Conservation (phyloP, 2,888 invertebrate species). For the Adelognathus sp. region DNA sequence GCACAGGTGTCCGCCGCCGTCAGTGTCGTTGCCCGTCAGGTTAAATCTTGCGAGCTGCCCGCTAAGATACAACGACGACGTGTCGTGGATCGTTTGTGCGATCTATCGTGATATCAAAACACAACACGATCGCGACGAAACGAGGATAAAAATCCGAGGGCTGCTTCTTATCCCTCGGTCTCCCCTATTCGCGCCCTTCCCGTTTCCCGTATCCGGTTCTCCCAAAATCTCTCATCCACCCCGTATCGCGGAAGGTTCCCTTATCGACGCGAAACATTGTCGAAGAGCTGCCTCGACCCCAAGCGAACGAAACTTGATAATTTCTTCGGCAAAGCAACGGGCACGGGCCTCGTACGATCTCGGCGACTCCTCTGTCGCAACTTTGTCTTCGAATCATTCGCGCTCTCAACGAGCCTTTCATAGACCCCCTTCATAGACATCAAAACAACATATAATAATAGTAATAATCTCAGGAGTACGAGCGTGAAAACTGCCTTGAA, state of each 20-base stretch:
- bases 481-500: neutral
- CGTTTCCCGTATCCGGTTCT: neutral
- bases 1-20: conserved; percentile 60
- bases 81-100: neutral
- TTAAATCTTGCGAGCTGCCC: conserved; percentile 27
- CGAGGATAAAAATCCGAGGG: neutral
- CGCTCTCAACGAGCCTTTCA: neutral
- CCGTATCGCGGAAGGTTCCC: neutral
- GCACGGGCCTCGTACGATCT: neutral
- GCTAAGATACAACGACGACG: conserved; percentile 13
- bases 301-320: neutral
- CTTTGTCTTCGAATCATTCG: neutral
- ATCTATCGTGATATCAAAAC: conserved; percentile 45
- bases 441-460: neutral
- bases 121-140: conserved; percentile 30
- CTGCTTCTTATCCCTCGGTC: neutral
- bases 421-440: neutral
- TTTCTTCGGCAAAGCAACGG: neutral
- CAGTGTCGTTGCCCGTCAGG: conserved; percentile 36
- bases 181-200: neutral
- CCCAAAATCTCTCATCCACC: neutral
- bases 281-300: neutral
- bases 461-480: neutral
- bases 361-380: neutral
- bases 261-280: neutral